A percentile compares a stretch with the other conserved stretches of the same genome.
Evolutionary conservation across 2,888 invertebrate species (phyloP).

Genomic region (Notodromas monacha): DNA sequence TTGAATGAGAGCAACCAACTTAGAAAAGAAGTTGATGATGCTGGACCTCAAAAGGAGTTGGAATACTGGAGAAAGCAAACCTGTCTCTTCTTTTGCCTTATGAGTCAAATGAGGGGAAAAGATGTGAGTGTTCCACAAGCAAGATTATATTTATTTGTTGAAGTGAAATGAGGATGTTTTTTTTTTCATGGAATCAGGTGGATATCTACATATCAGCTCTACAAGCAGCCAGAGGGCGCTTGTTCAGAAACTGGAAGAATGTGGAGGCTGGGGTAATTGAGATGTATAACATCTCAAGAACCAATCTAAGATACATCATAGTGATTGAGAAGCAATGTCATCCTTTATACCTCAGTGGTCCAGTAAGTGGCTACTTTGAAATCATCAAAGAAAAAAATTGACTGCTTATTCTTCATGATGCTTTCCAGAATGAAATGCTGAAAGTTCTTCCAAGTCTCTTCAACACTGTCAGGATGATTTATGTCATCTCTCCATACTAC

Average conservation of each 20-base stretch:
- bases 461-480: conserved; percentile 67
- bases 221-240: conserved; percentile 36
- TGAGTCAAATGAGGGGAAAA: conserved; percentile 34
- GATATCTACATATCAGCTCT: conserved; percentile 33
- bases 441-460: conserved; percentile 15
- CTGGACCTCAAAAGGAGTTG: conserved; percentile 68
- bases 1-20: conserved; percentile 69
- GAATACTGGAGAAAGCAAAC: conserved; percentile 86
- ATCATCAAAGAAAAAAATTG: background rate
- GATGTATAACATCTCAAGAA: conserved; percentile 77
- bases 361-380: conserved; percentile 24
- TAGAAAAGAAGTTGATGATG: conserved; percentile 54
- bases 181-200: conserved; percentile 17
- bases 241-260: conserved; percentile 46
- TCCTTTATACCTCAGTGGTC: conserved; percentile 63
- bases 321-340: conserved; percentile 81
- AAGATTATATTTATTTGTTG: conserved; percentile 6
- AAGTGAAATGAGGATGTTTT: conserved; percentile 6
- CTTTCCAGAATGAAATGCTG: background rate
- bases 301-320: conserved; percentile 76
- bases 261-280: conserved; percentile 66
- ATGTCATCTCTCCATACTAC: conserved; percentile 76
- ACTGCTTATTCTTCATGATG: background rate
- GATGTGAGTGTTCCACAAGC: conserved; percentile 11
- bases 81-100: conserved; percentile 61